These are phyloP conservation scores for Pluvialis apricaria DNA, from an alignment of 2,113 vertebrate species.

Conservation along the genomic window DNA sequence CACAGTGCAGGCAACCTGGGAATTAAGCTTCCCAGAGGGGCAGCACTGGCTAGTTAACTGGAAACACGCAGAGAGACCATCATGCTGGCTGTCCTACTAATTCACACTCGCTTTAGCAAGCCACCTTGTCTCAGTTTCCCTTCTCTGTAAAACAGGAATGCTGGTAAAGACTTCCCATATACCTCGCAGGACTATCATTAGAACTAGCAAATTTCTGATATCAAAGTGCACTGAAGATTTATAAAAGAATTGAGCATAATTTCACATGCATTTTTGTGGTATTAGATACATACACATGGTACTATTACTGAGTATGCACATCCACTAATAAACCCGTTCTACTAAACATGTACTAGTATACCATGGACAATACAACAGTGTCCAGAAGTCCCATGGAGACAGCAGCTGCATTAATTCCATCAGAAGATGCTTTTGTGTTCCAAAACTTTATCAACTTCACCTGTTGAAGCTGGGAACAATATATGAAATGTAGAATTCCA, in stretches of 20 bases:
- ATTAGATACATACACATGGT: neutral
- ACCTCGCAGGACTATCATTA: neutral
- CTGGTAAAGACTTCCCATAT: neutral
- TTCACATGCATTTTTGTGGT: neutral
- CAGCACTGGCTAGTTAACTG: neutral
- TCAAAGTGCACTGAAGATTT: neutral
- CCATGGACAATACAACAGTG: neutral
- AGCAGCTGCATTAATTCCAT: neutral
- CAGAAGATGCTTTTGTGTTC: neutral
- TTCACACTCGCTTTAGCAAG: neutral
- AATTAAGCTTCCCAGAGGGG: neutral
- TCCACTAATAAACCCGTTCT: neutral
- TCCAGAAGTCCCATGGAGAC: neutral
- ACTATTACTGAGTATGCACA: neutral
- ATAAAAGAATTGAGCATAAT: neutral
- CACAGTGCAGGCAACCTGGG: fast-evolving
- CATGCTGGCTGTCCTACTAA: neutral
- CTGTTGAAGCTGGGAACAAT: neutral
- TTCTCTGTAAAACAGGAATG: neutral
- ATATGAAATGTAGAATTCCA: neutral
- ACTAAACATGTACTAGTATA: neutral
- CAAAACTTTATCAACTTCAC: neutral
- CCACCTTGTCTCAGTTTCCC: neutral
- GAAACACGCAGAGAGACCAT: neutral
- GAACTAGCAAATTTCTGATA: neutral